Base-by-base conservation (phyloP, 2,113 vertebrate genomes). In the Etheostoma cragini region DNA sequence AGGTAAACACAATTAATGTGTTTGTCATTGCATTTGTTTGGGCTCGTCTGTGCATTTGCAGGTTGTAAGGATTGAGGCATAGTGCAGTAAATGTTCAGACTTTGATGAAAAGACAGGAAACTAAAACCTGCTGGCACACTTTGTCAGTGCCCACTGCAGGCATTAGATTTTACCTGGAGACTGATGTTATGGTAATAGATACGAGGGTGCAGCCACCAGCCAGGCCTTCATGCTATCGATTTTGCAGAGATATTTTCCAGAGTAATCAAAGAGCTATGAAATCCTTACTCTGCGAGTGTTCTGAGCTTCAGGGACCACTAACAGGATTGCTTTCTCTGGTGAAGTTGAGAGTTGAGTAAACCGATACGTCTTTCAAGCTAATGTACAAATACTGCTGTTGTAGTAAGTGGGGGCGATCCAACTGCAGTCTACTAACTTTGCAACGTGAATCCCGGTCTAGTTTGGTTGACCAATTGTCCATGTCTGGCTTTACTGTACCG, bases 241-340 rank as follows among this genome's bases (percentile, higher is more conserved):
- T 91, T 74, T 86, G 81, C 80, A 74, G 80, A 86, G 90, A 90
- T 89, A 90, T 91, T 91, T 94, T 93, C 91, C 88, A 91, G 87
- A 83, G 92, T 93, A 92, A 94, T 93, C 90, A 93, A 92, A 93
- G 90, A 89, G 87, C 87, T 88, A 83, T 89, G 90, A 93, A 92
- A 94, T 84, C 83, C 70, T 83, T 83, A 88, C 88, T 87, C 72
- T 57, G 84, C 70, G 64, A 86, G 91, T 73, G 80, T 82, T 78
- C 22, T 1, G 74, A 76, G 91, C 92, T 90, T 78, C 84, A 61
- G 91, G 90, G 93, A 91, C 88, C 81, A n/a, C 87, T 87, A 86
- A 91, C 89, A 45, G 91, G 92, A 91, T 93, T 88, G 82, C 89
- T 90, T 92, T 92, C 91, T 87, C 78, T 70, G 79, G 73, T 83